Percentiles rank a stretch among this genome's conserved stretches.
Conservation (phyloP, 2,113 vertebrate species). For the Sander vitreus region DNA sequence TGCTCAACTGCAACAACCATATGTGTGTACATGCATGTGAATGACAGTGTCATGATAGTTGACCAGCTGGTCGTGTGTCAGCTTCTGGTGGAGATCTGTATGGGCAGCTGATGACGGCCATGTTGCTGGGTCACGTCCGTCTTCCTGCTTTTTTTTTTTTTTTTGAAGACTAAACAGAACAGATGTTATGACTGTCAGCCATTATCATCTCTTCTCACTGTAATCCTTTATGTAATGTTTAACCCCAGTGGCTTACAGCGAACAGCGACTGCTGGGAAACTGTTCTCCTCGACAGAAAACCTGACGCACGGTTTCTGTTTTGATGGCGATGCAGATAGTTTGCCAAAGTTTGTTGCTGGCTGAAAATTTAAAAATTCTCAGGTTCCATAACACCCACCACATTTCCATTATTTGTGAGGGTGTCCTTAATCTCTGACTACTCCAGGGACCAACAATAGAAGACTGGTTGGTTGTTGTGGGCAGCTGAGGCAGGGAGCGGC, state of each 20-base stretch:
- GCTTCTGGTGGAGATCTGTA: slow-evolving; percentile 17
- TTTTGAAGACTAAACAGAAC: slow-evolving; percentile 37
- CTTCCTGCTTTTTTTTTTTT: neutral
- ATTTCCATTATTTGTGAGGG: neutral
- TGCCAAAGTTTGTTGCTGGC: too few relatives aligned
- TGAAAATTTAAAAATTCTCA: too few relatives aligned
- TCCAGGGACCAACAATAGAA: neutral
- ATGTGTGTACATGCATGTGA: neutral
- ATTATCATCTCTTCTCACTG: slow-evolving; percentile 44
- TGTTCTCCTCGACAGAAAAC: neutral
- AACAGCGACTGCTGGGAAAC: slow-evolving; percentile 32
- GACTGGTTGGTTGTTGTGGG: neutral
- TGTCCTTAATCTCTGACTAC: neutral
- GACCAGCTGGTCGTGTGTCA: neutral
- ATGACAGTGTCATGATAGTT: neutral
- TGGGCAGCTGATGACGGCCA: slow-evolving; percentile 29
- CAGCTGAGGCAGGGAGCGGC: neutral
- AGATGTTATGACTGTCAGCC: slow-evolving; percentile 62
- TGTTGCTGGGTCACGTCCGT: slow-evolving; percentile 39
- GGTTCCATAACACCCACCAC: too few relatives aligned
- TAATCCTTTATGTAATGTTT: slow-evolving; percentile 75
- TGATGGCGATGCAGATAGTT: too few relatives aligned
- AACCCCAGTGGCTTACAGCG: slow-evolving; percentile 20
- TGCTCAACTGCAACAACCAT: neutral
- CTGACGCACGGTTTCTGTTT: neutral